A percentile compares a stretch with the other conserved stretches of the same genome.
Conservation (phyloP, 2,888 invertebrate genomes). For the Tenthredo mesomela region DNA sequence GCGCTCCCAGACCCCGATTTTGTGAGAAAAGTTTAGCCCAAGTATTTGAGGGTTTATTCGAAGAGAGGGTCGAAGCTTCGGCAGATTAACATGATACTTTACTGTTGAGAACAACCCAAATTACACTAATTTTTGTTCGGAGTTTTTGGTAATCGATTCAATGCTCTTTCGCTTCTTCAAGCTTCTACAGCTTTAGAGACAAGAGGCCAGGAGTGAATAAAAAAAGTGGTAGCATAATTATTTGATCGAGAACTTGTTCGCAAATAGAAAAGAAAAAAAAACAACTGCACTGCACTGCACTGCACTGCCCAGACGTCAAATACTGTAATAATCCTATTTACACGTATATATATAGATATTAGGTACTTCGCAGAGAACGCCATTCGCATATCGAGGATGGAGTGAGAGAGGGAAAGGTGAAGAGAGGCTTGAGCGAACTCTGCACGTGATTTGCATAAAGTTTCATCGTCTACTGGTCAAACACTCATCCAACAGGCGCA, state of each 20-base stretch:
- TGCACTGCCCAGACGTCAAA: background rate
- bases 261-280: background rate
- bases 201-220: background rate
- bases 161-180: background rate
- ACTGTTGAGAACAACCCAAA: background rate
- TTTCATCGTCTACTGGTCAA: constrained; percentile 49
- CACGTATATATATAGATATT: background rate
- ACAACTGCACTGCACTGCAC: too few species aligned
- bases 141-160: background rate
- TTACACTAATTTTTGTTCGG: constrained; percentile 14
- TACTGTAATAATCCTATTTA: background rate
- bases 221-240: background rate
- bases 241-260: background rate
- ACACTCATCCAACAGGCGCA: constrained; percentile 37
- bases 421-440: constrained; percentile 33
- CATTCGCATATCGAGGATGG: background rate
- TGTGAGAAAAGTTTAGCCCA: background rate
- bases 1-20: background rate
- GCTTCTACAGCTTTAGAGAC: background rate
- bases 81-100: background rate
- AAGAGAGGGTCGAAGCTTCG: background rate
- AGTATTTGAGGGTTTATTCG: constrained; percentile 17
- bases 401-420: constrained; percentile 5
- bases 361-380: background rate
- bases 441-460: constrained; percentile 52